Base-by-base conservation (phyloP, 2,888 invertebrate genomes). In the Andrena bicolor region DNA sequence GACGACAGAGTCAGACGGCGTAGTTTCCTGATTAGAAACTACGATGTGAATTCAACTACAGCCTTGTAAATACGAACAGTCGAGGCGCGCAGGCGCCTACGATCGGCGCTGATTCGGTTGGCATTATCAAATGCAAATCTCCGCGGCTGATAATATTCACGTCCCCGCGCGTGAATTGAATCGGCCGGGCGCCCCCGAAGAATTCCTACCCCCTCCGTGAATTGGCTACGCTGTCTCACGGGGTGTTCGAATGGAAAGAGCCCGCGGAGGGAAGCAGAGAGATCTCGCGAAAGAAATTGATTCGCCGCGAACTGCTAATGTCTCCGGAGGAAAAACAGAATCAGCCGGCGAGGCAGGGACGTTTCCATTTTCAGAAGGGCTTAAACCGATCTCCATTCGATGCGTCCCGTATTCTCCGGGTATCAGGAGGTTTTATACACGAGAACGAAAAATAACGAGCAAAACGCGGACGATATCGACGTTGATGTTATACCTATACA, bases 391-490 rank as follows among this genome's bases (percentile, higher is more conserved):
- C 77, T 56, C 76, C 64, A 75, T 71, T 70, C 69, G 60, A 71
- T 51, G 64, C 72, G 23, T 16, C 75, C 30, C 64, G 73, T 77
- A 66, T 72, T 63, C 69, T n/a, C 64, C 75, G 28, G 30, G 75
- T 69, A 76, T 60, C 83, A 26, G 51, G 70, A 76, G 66, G 51
- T 72, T 78, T 76, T 80, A 68, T 75, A 68, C 63, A 51, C 16
- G 63, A 63, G 56, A 66, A 72, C 35, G 49, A 53, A 71, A 61
- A 82, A 82, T 73, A 69, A 84, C 58, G 66, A 78, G 68, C 23
- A 64, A 28, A 49, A 72, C 58, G 30, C 51, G 74, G 35, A 56
- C 56, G 78, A 80, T 86, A 87, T 83, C 83, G 85, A 77, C 73
- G 20, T 70, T 60, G 73, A 80, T 64, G 78, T 77, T 85, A 68